Evolutionary conservation across 2,888 invertebrate genomes (phyloP), one percentile per base, ranked within the genome.

Genomic region (Seira musarum): DNA sequence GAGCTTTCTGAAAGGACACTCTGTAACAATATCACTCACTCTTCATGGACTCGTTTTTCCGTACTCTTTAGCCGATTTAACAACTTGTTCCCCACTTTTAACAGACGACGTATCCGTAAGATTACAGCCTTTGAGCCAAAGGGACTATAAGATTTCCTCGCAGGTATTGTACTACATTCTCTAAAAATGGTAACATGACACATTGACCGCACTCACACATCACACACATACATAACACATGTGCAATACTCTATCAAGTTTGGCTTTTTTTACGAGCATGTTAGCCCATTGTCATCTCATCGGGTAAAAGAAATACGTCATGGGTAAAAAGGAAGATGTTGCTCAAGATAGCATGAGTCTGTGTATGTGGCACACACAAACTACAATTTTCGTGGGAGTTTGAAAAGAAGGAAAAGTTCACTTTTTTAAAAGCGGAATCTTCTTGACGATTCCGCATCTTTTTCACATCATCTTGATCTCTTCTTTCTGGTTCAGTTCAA

Each of bases 21-120:
- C 21, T 17, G 60, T 13, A 30, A 63, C 46, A 72, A 53, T 73
- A 53, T 53, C 72, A 65, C 73, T 65, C 73, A 19, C 6, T 21
- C 2, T 63, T 63, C 21, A 21, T 21, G 21, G 15, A n/a, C 10
- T 21, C 2, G 2, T n/a, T 21, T 19, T 21, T 63, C 10, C 2
- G 6, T n/a, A n/a, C n/a, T 3, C 19, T 3, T 63, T 63, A 63
- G 15, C 63, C 19, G 21, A n/a, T n/a, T 17, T 57, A 13, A 17
- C 15, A n/a, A 57, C 57, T 57, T 21, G 8, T 63, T 22, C 21
- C n/a, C 6, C 21, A 2, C 3, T 10, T 63, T 21, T 21, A 21
- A 10, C 17, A 22, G 8, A 63, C 15, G 63, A 63, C 22, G 19
- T 21, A 8, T 8, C 19, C 22, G n/a, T 17, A 6, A 57, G 57